Percentiles rank a stretch among this genome's conserved stretches.
phyloP scores from a whole-genome alignment of 2,888 invertebrate species.

The Lithophane socia region DNA sequence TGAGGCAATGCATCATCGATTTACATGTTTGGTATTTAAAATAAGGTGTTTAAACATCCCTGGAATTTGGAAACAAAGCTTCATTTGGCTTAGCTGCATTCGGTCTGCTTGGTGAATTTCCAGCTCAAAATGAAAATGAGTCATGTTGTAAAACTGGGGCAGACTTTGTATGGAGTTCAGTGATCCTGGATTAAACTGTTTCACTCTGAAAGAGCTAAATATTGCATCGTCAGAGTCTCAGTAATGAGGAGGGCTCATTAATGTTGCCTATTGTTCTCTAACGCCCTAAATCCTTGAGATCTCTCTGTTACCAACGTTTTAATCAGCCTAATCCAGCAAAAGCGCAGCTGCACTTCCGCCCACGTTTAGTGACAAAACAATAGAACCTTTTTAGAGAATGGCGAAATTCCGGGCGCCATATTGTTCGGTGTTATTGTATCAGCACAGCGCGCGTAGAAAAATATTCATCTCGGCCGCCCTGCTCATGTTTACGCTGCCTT shows the following conservation, averaged over 20 bases:
- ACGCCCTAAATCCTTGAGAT: constrained; percentile 43
- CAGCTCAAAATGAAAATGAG: constrained; percentile 42
- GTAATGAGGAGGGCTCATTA: constrained; percentile 43
- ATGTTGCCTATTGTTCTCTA: constrained; percentile 52
- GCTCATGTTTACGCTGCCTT: constrained; percentile 60
- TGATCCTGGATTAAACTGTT: constrained; percentile 49
- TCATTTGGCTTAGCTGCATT: constrained; percentile 13
- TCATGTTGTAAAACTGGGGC: constrained; percentile 50
- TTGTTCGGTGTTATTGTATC: constrained; percentile 73
- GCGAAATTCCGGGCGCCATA: constrained; percentile 71
- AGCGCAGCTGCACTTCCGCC: constrained; percentile 69
- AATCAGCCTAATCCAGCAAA: constrained; percentile 69
- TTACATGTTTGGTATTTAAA: constrained; percentile 26
- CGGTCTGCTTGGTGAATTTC: constrained; percentile 20
- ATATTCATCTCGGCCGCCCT: constrained; percentile 70
- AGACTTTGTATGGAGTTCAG: constrained; percentile 55
- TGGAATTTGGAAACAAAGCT: constrained; percentile 42
- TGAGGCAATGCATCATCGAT: constrained; percentile 37
- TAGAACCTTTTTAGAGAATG: constrained; percentile 71
- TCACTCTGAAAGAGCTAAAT: constrained; percentile 6
- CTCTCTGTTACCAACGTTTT: constrained; percentile 43
- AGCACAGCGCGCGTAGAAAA: constrained; percentile 66
- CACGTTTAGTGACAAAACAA: constrained; percentile 71
- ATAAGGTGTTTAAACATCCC: constrained; percentile 22
- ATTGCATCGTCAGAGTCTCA: constrained; percentile 7